Evolutionary conservation across 30 jellyfish, hydroid and myxozoan species (phyloP).

Genomic region (Aurelia sp.): DNA sequence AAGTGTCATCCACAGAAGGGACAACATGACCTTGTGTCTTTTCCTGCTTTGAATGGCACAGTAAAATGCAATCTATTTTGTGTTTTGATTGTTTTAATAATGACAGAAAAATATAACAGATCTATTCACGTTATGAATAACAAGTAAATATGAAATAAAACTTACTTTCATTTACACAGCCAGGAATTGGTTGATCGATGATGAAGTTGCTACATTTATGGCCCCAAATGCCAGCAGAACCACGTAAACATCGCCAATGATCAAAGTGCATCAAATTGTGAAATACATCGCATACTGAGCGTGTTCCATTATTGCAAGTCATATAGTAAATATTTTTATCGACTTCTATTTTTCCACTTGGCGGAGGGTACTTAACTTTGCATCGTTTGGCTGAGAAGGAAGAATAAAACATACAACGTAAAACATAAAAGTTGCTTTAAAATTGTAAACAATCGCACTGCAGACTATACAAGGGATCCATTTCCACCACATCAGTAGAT

Average conservation of each 20-base stretch:
- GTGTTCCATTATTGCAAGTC: constrained; percentile 26
- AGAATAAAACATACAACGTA: not conserved
- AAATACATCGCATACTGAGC: constrained; percentile 3
- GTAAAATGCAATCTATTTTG: too few species aligned
- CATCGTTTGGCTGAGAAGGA: constrained; percentile 23
- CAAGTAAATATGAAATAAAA: not conserved
- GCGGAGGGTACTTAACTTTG: constrained; percentile 14
- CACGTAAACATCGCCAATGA: not conserved
- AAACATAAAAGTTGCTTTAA: too few species aligned
- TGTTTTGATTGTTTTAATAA: too few species aligned
- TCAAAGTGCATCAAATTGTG: constrained; percentile 1
- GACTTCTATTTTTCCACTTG: not conserved
- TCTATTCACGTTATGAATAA: too few species aligned
- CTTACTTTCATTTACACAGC: constrained; percentile 29
- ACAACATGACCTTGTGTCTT: too few species aligned
- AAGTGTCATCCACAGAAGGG: too few species aligned
- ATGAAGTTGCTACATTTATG: not conserved
- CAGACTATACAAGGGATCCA: too few species aligned
- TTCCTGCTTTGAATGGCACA: too few species aligned
- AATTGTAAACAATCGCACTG: too few species aligned
- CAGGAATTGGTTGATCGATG: not conserved
- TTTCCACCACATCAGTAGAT: too few species aligned
- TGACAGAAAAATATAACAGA: too few species aligned
- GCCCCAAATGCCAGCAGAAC: not conserved
- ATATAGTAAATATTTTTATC: not conserved